Percentiles rank a stretch among this genome's conserved stretches.
Conservation (phyloP, 2,888 invertebrate species). For the Tenodera sinensis region DNA sequence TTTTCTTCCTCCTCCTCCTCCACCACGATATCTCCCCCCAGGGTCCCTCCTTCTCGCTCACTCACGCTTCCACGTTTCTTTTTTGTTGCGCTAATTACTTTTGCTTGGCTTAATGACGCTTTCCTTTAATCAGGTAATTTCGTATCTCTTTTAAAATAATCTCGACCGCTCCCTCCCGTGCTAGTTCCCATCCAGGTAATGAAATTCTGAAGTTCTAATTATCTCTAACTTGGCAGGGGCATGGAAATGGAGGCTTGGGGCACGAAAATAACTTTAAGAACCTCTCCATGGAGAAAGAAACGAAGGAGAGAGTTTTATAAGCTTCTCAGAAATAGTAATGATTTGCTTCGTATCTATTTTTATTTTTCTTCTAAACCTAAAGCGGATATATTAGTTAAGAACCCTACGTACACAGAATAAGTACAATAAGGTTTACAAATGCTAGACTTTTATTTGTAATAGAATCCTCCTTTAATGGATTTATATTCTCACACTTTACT, state of each 20-base stretch:
- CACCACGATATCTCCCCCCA: not conserved
- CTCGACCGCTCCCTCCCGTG: constrained; percentile 39
- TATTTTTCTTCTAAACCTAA: not conserved
- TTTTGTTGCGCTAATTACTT: constrained; percentile 46
- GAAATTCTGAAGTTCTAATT: constrained; percentile 46
- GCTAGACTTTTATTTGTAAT: too few species aligned
- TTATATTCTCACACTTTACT: too few species aligned
- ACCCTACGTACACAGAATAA: too few species aligned
- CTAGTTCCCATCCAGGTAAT: constrained; percentile 42
- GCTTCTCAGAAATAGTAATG: not conserved
- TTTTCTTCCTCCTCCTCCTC: not conserved
- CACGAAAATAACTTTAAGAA: not conserved
- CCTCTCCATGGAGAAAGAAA: not conserved
- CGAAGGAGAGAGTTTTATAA: not conserved
- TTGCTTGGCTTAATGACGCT: constrained; percentile 49
- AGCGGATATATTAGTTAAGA: too few species aligned
- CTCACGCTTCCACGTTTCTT: constrained; percentile 33
- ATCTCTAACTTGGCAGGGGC: constrained; percentile 19
- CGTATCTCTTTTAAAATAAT: constrained; percentile 50
- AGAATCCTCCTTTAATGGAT: too few species aligned
- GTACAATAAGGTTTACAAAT: too few species aligned
- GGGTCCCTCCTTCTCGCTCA: not conserved
- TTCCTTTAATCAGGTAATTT: constrained; percentile 50
- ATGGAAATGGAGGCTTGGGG: constrained; percentile 5
- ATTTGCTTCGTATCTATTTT: not conserved